These are phyloP conservation scores for Petrocephalus schoutedeni DNA, from an alignment of 2,797 vertebrate species.

Conservation along the genomic window DNA sequence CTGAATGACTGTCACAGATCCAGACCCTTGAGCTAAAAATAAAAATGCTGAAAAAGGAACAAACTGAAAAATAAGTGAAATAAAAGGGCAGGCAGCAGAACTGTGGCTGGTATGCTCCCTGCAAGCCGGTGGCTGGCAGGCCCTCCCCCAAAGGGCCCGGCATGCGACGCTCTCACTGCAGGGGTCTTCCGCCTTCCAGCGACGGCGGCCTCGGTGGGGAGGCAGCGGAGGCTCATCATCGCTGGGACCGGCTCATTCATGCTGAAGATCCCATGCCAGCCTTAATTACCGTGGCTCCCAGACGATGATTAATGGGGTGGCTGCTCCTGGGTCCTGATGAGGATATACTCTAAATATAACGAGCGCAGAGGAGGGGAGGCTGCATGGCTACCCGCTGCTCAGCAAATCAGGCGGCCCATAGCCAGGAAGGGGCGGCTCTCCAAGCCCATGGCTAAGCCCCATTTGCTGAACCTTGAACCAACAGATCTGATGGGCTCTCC, in stretches of 20 bases:
- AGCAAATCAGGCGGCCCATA: not conserved
- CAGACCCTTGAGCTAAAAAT: constrained; percentile 32
- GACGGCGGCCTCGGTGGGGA: not conserved
- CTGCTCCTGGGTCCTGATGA: not conserved
- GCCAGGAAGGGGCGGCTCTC: not conserved
- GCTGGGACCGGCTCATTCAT: not conserved
- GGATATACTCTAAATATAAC: constrained; percentile 21
- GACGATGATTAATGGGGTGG: constrained; percentile 57
- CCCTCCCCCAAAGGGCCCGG: not conserved
- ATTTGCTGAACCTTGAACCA: not conserved
- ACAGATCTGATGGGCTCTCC: not conserved
- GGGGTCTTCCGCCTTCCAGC: not conserved
- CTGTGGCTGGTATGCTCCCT: not conserved
- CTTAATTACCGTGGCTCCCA: constrained; percentile 52
- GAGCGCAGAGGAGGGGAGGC: not conserved
- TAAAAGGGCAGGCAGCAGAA: constrained; percentile 33
- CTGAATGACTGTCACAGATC: not conserved
- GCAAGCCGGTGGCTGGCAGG: not conserved
- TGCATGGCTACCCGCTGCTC: not conserved
- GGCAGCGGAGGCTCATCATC: not conserved
- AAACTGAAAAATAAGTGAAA: constrained; percentile 38
- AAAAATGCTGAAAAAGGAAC: constrained; percentile 46
- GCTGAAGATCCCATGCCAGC: constrained; percentile 31
- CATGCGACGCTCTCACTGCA: not conserved
- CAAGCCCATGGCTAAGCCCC: not conserved